A percentile compares a stretch with the other conserved stretches of the same genome.
phyloP scores from a whole-genome alignment of 2,113 vertebrate species.

The Amphiprion percula region DNA sequence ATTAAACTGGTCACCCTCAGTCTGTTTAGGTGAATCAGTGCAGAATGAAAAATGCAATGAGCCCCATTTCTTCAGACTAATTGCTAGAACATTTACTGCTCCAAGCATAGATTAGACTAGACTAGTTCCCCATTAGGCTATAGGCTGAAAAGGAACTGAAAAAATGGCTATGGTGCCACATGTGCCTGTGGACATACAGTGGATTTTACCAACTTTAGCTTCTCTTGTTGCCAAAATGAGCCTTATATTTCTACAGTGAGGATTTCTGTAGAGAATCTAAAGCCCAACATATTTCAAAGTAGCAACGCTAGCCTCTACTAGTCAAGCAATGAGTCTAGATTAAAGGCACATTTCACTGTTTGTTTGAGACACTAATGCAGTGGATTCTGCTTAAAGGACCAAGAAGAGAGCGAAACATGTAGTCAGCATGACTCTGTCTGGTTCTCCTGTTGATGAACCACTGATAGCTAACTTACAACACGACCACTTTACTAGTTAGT shows the following conservation, averaged over 20 bases:
- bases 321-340: not conserved
- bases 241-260: slow-evolving; percentile 21
- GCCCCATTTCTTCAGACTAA: slow-evolving; percentile 6
- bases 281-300: slow-evolving; percentile 20
- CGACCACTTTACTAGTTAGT: slow-evolving; percentile 8
- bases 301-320: slow-evolving; percentile 48
- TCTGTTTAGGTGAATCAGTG: not conserved
- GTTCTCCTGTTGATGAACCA: slow-evolving; percentile 15
- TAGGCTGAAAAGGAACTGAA: slow-evolving; percentile 18
- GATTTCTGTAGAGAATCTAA: not conserved
- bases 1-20: not conserved
- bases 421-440: not conserved
- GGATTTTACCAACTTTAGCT: not conserved
- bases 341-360: slow-evolving; percentile 35
- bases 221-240: slow-evolving; percentile 58
- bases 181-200: slow-evolving; percentile 27
- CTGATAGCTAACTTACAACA: not conserved
- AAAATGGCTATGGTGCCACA: not conserved
- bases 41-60: not conserved
- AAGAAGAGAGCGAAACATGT: slow-evolving; percentile 12
- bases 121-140: slow-evolving; percentile 10
- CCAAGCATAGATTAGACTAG: not conserved
- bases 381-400: slow-evolving; percentile 43
- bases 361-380: slow-evolving; percentile 36
- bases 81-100: not conserved